Conservation (phyloP, 1,140 invertebrate species). For the Penaeus indicus region DNA sequence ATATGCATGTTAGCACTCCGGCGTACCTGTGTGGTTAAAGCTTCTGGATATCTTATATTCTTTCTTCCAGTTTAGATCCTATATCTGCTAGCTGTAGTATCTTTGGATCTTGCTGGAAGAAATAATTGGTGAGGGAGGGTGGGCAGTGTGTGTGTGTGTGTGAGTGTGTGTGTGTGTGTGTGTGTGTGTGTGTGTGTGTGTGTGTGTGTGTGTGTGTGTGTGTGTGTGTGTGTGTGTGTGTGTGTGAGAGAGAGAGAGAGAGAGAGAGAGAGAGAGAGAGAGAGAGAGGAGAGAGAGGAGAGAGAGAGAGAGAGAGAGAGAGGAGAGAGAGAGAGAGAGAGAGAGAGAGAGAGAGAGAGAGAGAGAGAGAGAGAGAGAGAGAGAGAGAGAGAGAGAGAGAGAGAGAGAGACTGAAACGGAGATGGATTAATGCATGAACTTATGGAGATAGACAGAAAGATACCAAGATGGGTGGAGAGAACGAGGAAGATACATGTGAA, state of each 20-base stretch:
- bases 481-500: no score
- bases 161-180: not conserved
- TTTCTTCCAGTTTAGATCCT: no score
- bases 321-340: slow-evolving; percentile 3
- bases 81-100: no score
- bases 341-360: slow-evolving; percentile 1
- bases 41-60: no score
- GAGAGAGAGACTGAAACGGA: not conserved
- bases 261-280: no score
- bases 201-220: slow-evolving; percentile 10
- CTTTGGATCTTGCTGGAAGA: no score
- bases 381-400: slow-evolving; percentile 10
- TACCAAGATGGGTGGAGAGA: not conserved
- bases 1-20: no score
- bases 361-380: no score
- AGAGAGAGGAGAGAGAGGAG: slow-evolving; percentile 9
- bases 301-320: no score
- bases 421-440: not conserved
- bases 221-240: slow-evolving; percentile 5
- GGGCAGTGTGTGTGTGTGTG: not conserved
- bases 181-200: not conserved
- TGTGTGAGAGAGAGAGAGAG: not conserved
- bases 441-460: not conserved
- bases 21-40: no score
- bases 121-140: no score